A percentile compares a stretch with the other conserved stretches of the same genome.
phyloP scores from a whole-genome alignment of 2,113 vertebrate genomes.

The Vulpes lagopus region DNA sequence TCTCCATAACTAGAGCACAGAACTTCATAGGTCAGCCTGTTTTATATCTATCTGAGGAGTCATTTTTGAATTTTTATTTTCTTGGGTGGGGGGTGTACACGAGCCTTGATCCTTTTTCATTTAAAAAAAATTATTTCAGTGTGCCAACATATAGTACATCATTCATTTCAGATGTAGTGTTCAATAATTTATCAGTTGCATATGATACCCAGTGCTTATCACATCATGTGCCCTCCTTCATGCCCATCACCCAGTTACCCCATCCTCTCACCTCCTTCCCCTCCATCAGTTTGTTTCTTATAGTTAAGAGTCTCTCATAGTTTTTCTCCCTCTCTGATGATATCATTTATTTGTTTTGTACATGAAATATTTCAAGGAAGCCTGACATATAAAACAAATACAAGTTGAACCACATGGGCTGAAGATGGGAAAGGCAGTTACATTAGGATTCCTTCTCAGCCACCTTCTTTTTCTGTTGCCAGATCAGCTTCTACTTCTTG shows the following conservation, averaged over 20 bases:
- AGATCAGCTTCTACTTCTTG: neutral
- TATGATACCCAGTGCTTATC: too few relatives aligned
- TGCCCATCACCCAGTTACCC: too few relatives aligned
- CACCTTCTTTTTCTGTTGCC: neutral
- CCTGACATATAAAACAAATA: neutral
- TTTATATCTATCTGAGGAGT: neutral
- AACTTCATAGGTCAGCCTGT: neutral
- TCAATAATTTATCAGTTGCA: too few relatives aligned
- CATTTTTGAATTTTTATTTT: neutral
- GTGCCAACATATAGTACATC: too few relatives aligned
- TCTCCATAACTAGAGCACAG: accelerated
- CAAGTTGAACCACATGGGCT: neutral
- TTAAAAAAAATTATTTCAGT: too few relatives aligned
- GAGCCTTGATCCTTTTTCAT: neutral
- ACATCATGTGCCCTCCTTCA: too few relatives aligned
- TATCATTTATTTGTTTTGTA: neutral
- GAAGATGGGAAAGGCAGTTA: neutral
- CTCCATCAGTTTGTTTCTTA: too few relatives aligned
- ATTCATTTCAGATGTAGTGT: too few relatives aligned
- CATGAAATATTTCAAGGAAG: neutral
- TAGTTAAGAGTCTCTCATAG: too few relatives aligned
- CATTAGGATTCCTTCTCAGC: too few relatives aligned
- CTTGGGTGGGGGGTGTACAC: accelerated
- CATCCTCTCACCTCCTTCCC: too few relatives aligned
- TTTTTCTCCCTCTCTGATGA: too few relatives aligned